Base-by-base conservation (phyloP, 1,140 invertebrate genomes). In the Manduca sexta region DNA sequence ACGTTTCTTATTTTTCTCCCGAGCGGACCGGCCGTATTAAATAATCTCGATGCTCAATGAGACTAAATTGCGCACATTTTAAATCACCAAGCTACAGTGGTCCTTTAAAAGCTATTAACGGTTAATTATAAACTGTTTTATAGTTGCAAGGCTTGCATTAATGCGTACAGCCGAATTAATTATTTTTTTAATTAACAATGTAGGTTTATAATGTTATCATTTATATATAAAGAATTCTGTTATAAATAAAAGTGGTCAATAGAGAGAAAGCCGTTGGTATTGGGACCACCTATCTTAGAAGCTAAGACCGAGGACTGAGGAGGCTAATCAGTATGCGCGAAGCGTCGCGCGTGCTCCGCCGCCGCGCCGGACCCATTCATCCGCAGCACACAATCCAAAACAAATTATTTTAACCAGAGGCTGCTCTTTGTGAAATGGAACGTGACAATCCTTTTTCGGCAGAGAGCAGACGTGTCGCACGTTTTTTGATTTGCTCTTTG, bases 1-100 rank as follows among this genome's bases (percentile, higher is more conserved):
- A 56, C 59, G 59, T 41, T 54, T 60, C 56, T 79, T 76, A 73
- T 74, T 76, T 74, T 76, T 74, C 65, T 70, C 62, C 56, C 69
- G 49, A 56, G 30, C 44, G 30, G 47, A 47, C 45, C 50, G 59
- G 45, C 35, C 48, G 55, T 56, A 60, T 67, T 70, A 69, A 69
- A 40, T 69, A 69, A 67, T 60, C 59, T 56, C 52, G 46, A 58
- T 31, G 63, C 50, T 42, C 53, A 69, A 65, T 65, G 60, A 60
- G 56, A 59, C 45, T 69, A 69, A 74, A 76, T 69, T 69, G 63
- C 57, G 44, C 42, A 56, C 56, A 60, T 46, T 69, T 64, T 68
- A 63, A 50, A 64, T 64, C 57, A 49, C 51, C 18, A 41, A 44
- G 30, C 50, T 41, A 45, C 31, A 18, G 44, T 45, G 31, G 33